Evolutionary conservation across 2,797 vertebrate genomes (phyloP), one percentile per base, ranked within the genome.

Genomic region (Rhinophrynus dorsalis): DNA sequence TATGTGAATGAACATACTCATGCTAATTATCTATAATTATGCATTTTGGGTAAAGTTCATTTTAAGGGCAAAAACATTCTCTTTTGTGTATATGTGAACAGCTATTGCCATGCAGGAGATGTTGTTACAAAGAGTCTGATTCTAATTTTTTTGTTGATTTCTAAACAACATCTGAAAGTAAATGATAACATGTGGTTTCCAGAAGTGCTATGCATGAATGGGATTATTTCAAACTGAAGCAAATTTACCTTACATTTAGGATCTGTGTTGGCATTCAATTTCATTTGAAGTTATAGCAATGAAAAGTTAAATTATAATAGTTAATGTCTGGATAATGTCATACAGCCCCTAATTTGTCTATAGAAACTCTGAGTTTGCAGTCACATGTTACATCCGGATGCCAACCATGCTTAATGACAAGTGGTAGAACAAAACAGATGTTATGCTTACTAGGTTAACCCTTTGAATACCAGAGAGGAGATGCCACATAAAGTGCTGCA

Each of bases 281-380:
- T 20, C 17, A 13, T 59, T 59, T 60, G 26, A 60, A 26, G 37
- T 5, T 40, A 58, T 40, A n/a, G 24, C 13, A 26, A 7, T 38
- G 37, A 24, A 42, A 58, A 6, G 47, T 23, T 23, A 15, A 51
- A 51, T 3, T 23, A n/a, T 11, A 40, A 32, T 42, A 40, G 37
- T 58, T 15, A n/a, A 42, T 44, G 57, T 60, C 37, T 60, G 57
- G 57, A 15, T 60, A 42, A 38, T 18, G 44, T 44, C 38, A 44
- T 15, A 10, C 15, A 27, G 47, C 21, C n/a, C 10, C 8, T 20
- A 51, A 15, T 23, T 24, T 51, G n/a, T 51, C 8, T 27, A 51
- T 51, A 11, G 27, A 51, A 58, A 35, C 35, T 40, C 20, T 27
- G 3, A 40, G 35, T 12, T 13, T 38, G 17, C 29, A 40, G 30